Conservation (phyloP, 2,888 invertebrate species). For the Latrodectus elegans region DNA sequence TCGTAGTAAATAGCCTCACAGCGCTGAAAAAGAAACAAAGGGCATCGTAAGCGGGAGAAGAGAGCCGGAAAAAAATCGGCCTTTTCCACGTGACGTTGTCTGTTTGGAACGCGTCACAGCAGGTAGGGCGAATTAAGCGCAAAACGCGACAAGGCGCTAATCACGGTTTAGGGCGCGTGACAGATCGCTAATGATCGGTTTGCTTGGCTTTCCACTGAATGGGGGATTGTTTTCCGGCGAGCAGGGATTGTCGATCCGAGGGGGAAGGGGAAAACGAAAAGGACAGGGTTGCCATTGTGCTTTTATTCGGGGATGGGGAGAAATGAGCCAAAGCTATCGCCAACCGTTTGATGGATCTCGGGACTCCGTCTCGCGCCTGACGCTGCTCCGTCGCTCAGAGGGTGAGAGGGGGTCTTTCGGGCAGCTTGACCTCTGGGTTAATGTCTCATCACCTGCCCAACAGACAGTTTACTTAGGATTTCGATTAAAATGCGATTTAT, state of each 20-base stretch:
- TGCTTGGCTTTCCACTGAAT: constrained; percentile 68
- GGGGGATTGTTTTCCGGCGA: constrained; percentile 65
- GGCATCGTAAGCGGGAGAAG: constrained; percentile 26
- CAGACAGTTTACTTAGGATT: no score
- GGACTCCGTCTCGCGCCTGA: background rate
- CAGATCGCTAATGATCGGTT: constrained; percentile 65
- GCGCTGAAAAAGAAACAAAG: constrained; percentile 58
- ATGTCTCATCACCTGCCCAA: no score
- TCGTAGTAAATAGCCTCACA: constrained; percentile 58
- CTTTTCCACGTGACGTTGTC: constrained; percentile 37
- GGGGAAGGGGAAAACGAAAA: constrained; percentile 28
- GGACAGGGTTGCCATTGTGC: constrained; percentile 47
- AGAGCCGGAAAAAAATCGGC: constrained; percentile 24
- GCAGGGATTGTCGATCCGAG: constrained; percentile 63
- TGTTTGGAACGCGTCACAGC: constrained; percentile 45
- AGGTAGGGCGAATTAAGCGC: constrained; percentile 63
- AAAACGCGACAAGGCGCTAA: constrained; percentile 58
- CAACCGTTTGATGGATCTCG: constrained; percentile 34
- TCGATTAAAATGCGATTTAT: no score
- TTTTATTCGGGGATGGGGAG: constrained; percentile 9
- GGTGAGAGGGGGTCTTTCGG: no score
- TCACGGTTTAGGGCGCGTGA: constrained; percentile 55
- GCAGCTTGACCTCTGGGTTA: no score
- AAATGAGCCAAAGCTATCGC: constrained; percentile 47
- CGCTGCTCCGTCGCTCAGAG: no score